Base-by-base conservation (phyloP, 1,140 invertebrate genomes). In the Bemisia tabaci region DNA sequence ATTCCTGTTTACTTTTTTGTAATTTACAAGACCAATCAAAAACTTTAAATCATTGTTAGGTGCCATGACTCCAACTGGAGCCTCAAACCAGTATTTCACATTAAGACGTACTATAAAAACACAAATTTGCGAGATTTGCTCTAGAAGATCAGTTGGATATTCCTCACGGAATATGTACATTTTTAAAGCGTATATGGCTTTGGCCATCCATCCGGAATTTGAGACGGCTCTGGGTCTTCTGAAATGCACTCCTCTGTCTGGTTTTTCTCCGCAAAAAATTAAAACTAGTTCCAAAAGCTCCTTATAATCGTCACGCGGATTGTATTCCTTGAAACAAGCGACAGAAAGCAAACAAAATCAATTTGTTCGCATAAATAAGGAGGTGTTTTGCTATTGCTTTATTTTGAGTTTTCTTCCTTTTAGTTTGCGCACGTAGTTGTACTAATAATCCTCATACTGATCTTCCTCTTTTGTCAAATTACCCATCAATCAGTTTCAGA, bases 101-200 rank as follows among this genome's bases (percentile, higher is more conserved):
- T 64, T 64, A 12, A 64, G 21, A 58, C 26, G 60, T n/a, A 67
- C 65, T n/a, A 70, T 62, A 33, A 70, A 70, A n/a, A 70, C 27
- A 24, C 68, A 71, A 62, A 70, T 62, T 25, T 64, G 25, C 1
- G 22, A 22, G 17, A 22, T 69, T 60, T 65, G 1, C 64, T 67
- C 48, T 17, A 60, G n/a, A 22, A 11, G 25, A 2, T 63, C 62
- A 24, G 65, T 59, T 22, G 58, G 21, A 61, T 65, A 68, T 48
- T 68, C 26, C 21, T 67, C 65, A 60, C 70, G 22, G 67, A 70
- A 71, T 23, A 70, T 23, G 61, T 60, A 71, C 11, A 70, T 68
- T 68, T 70, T 71, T 22, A 70, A 58, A 22, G 12, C 25, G 59
- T 70, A 71, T 59, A 71, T 69, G 26, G 67, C 64, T 61, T 69